A percentile compares a stretch with the other conserved stretches of the same genome.
Conservation (phyloP, 2,113 vertebrate genomes). For the Perccottus glenii region DNA sequence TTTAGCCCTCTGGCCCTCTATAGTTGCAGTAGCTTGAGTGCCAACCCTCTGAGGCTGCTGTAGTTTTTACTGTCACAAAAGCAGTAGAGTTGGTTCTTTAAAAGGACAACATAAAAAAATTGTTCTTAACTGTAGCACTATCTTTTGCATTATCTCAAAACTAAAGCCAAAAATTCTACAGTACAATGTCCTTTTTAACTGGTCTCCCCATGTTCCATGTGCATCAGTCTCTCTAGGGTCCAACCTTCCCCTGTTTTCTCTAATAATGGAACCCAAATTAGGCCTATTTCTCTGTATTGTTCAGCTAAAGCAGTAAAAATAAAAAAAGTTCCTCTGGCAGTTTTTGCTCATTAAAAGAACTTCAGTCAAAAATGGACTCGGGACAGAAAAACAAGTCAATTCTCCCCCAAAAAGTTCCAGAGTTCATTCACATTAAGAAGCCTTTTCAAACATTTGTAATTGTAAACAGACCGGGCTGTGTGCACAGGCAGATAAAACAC, state of each 20-base stretch:
- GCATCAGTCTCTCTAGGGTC: conserved; percentile 7
- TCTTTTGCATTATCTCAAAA: neutral
- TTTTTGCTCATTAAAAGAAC: conserved; percentile 51
- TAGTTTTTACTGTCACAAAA: no score
- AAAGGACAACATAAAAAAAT: no score
- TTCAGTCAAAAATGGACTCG: conserved; percentile 20
- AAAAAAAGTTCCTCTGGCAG: conserved; percentile 33
- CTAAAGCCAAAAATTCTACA: neutral
- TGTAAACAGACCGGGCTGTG: conserved; percentile 18
- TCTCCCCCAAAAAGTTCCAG: conserved; percentile 16
- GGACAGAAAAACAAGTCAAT: conserved; percentile 12
- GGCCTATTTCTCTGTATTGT: conserved; percentile 37
- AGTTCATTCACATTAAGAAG: conserved; percentile 42
- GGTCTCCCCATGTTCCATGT: neutral
- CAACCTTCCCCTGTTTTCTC: conserved; percentile 20
- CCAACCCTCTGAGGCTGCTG: neutral
- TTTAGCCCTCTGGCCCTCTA: no score
- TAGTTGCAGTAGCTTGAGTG: neutral
- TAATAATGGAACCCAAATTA: conserved; percentile 53
- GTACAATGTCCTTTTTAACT: neutral
- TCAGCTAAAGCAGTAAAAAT: conserved; percentile 21
- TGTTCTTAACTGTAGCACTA: no score
- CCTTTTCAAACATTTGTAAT: conserved; percentile 42
- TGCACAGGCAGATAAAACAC: conserved; percentile 2
- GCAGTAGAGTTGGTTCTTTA: no score